These are phyloP conservation scores for Apolygus lucorum DNA, from an alignment of 1,140 invertebrate species.

Conservation along the genomic window DNA sequence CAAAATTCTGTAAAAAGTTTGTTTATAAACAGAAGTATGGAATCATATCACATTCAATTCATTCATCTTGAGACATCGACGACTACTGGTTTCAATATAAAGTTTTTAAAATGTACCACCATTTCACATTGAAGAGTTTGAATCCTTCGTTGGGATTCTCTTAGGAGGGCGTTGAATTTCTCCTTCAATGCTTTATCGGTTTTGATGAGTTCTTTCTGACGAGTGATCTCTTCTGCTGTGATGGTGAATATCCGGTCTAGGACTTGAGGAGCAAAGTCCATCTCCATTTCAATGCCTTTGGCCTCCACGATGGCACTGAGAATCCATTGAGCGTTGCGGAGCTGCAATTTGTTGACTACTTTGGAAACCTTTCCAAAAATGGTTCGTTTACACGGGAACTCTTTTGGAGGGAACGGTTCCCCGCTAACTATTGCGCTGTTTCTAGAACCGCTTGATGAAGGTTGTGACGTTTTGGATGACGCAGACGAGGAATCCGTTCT, in stretches of 20 bases:
- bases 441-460: neutral
- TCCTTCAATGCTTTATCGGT: slow-evolving; percentile 17
- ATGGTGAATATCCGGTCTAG: slow-evolving; percentile 26
- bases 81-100: slow-evolving; percentile 25
- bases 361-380: slow-evolving; percentile 13
- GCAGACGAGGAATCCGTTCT: neutral
- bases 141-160: slow-evolving; percentile 15
- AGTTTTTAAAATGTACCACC: slow-evolving; percentile 22
- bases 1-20: no score
- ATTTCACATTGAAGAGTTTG: slow-evolving; percentile 21
- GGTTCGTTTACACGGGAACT: neutral
- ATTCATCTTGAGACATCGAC: slow-evolving; percentile 22
- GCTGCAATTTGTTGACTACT: slow-evolving; percentile 18
- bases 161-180: slow-evolving; percentile 24
- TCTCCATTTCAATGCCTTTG: slow-evolving; percentile 24
- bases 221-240: slow-evolving; percentile 17
- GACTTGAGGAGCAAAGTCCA: slow-evolving; percentile 24
- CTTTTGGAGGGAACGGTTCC: slow-evolving; percentile 26
- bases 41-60: no score
- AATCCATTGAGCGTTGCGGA: slow-evolving; percentile 20
- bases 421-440: neutral
- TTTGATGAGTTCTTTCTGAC: slow-evolving; percentile 6
- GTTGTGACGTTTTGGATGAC: neutral
- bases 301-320: slow-evolving; percentile 17
- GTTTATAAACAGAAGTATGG: no score